Evolutionary conservation across 2,113 vertebrate genomes (phyloP).

Genomic region (Opisthocomus hoazin): DNA sequence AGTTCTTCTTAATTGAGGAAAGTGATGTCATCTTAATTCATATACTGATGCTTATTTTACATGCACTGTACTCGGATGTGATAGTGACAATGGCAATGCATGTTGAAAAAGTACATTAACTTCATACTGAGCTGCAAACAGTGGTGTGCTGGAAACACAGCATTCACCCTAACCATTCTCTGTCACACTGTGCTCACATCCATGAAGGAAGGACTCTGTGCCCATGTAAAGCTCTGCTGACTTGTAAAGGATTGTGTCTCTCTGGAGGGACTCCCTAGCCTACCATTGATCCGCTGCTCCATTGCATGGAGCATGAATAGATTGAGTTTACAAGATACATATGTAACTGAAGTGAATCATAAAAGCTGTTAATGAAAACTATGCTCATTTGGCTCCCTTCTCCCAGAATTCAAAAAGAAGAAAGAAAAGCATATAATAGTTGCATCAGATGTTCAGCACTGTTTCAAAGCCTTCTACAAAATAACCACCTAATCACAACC

Average conservation of each 20-base stretch:
- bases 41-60: not conserved
- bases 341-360: not conserved
- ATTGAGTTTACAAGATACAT: not conserved
- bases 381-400: not conserved
- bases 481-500: not conserved
- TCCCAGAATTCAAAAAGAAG: not conserved
- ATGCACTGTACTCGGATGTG: not conserved
- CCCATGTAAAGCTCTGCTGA: not conserved
- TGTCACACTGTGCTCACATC: accelerated
- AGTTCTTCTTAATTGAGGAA: not conserved
- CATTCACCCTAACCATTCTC: not conserved
- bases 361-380: not conserved
- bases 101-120: not conserved
- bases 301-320: not conserved
- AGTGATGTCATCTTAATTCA: not conserved
- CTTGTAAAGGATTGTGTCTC: not conserved
- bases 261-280: not conserved
- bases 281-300: not conserved
- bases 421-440: not conserved
- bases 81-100: not conserved
- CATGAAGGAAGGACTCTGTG: not conserved
- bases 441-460: not conserved
- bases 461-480: not conserved
- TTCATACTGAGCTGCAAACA: not conserved
- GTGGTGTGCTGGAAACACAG: not conserved